Percentiles rank a stretch among this genome's conserved stretches.
phyloP scores from a whole-genome alignment of 2,888 invertebrate genomes.

The Chrysodeixis includens region DNA sequence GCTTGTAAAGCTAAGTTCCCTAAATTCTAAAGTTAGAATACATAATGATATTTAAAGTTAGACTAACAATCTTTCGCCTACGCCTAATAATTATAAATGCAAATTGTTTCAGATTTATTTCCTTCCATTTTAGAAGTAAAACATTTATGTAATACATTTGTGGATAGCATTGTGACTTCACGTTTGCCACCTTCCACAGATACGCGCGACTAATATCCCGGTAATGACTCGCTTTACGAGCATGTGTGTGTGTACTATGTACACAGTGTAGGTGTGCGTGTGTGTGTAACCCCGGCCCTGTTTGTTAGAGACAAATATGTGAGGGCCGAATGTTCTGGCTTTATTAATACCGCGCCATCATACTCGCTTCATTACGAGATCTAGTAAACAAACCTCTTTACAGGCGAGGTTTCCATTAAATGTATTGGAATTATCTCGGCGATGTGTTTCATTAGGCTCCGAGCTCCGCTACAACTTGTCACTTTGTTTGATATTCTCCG shows the following conservation, averaged over 20 bases:
- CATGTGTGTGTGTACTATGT: neutral
- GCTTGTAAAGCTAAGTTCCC: conserved; percentile 15
- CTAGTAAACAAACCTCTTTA: conserved; percentile 24
- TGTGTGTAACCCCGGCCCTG: conserved; percentile 16
- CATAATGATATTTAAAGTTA: neutral
- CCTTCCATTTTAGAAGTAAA: too few relatives aligned
- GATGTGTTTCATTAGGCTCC: neutral
- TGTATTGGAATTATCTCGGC: neutral
- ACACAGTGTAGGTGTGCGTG: neutral
- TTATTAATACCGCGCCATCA: conserved; percentile 39
- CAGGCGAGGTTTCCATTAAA: neutral
- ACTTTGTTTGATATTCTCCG: neutral
- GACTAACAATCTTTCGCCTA: neutral
- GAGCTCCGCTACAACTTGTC: neutral
- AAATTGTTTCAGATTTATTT: too few relatives aligned
- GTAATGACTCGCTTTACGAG: conserved; percentile 4
- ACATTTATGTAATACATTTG: neutral
- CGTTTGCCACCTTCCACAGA: conserved; percentile 1
- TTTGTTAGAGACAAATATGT: conserved; percentile 45
- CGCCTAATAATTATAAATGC: neutral
- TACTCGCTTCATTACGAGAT: conserved; percentile 34
- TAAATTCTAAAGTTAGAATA: conserved; percentile 8
- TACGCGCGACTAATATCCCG: neutral
- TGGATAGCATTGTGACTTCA: neutral
- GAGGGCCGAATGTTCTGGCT: conserved; percentile 30